Conservation (phyloP, 2,797 vertebrate genomes). For the Poecilia gillii region DNA sequence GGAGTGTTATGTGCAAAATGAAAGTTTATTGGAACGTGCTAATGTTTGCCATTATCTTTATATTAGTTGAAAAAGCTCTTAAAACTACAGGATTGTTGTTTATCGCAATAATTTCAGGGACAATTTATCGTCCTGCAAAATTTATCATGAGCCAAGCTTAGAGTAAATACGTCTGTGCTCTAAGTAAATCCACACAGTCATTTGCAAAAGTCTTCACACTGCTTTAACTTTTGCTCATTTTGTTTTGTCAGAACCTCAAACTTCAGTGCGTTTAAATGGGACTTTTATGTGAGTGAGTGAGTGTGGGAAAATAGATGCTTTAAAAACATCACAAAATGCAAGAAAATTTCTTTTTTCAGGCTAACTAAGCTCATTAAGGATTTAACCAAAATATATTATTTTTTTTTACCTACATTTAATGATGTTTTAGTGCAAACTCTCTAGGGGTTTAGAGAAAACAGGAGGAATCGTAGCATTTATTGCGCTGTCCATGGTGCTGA, state of each 20-base stretch:
- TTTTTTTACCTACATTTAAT: background rate
- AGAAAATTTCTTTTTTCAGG: no score
- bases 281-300: background rate
- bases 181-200: background rate
- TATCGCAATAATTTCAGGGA: no score
- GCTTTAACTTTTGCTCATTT: background rate
- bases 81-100: no score
- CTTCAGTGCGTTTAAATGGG: background rate
- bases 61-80: no score
- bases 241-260: background rate
- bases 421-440: background rate
- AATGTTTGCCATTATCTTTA: no score
- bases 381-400: background rate
- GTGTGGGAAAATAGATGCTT: background rate
- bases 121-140: no score
- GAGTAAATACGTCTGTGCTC: background rate
- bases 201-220: background rate
- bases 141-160: background rate
- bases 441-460: background rate
- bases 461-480: background rate
- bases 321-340: background rate
- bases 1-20: no score
- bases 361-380: background rate
- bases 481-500: constrained; percentile 40
- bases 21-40: no score